These are phyloP conservation scores for Paedocypris sp. DNA, from an alignment of 2,113 vertebrate genomes.

Conservation along the genomic window DNA sequence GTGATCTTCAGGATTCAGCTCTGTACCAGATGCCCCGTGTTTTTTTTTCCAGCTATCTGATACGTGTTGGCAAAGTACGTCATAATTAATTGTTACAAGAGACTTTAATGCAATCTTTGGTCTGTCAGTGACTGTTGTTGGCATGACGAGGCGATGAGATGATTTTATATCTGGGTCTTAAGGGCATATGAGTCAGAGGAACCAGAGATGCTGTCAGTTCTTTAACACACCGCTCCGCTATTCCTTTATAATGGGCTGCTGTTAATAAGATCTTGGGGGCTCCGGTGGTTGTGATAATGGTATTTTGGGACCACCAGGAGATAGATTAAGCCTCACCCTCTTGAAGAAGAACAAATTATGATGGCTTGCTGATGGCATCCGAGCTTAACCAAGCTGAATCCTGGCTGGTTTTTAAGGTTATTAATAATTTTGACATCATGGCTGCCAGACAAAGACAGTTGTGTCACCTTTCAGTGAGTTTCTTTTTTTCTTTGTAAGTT, in stretches of 20 bases:
- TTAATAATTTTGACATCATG: no score
- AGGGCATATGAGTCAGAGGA: slow-evolving; percentile 44
- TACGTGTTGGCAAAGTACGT: background rate
- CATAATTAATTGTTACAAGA: background rate
- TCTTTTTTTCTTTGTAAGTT: no score
- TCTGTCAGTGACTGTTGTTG: background rate
- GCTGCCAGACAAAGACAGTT: no score
- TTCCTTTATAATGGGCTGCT: slow-evolving; percentile 57
- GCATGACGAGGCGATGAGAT: slow-evolving; percentile 5
- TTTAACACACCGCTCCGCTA: slow-evolving; percentile 45
- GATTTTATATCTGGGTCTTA: slow-evolving; percentile 10
- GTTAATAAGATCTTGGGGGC: slow-evolving; percentile 58
- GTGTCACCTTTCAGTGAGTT: no score
- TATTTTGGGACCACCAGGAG: slow-evolving; percentile 33
- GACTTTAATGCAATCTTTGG: no score
- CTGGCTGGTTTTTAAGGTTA: no score
- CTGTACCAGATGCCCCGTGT: background rate
- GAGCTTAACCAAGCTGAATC: no score
- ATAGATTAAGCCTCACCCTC: slow-evolving; percentile 32
- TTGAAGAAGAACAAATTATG: no score
- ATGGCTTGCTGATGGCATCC: no score
- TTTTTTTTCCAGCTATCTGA: no score
- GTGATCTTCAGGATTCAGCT: background rate
- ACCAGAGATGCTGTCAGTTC: slow-evolving; percentile 62
- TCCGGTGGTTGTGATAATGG: slow-evolving; percentile 38